Evolutionary conservation across 2,888 invertebrate genomes (phyloP).

Genomic region (Himalopsyche kuldschensis): DNA sequence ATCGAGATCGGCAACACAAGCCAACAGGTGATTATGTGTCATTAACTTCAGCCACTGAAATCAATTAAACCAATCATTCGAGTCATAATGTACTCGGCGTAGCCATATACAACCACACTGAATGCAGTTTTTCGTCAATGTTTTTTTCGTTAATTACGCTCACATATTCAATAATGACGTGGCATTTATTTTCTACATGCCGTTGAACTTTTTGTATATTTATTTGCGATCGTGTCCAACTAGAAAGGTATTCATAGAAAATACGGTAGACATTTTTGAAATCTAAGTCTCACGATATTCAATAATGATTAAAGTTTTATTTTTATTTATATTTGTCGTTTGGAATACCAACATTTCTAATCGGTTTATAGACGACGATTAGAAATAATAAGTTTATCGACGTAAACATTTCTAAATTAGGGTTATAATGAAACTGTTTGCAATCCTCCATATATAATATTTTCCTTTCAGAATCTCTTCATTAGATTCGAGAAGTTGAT

Average conservation of each 20-base stretch:
- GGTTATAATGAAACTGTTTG: no score
- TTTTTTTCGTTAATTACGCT: neutral
- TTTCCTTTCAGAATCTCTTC: no score
- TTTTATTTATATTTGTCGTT: no score
- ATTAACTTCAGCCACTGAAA: slow-evolving; percentile 1
- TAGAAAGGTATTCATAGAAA: neutral
- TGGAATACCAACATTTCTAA: no score
- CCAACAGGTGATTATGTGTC: slow-evolving; percentile 18
- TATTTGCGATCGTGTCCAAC: neutral
- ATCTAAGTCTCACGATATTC: no score
- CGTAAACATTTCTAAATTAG: no score
- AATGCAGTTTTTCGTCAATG: neutral
- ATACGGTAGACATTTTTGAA: neutral
- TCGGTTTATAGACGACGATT: no score
- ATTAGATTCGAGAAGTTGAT: no score
- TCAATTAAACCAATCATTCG: slow-evolving; percentile 7
- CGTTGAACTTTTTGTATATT: neutral
- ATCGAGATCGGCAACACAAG: neutral
- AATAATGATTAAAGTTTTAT: no score
- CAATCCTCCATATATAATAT: no score
- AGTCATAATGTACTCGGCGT: neutral
- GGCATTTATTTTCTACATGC: neutral
- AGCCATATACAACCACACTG: neutral
- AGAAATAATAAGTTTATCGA: no score
- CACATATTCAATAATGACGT: neutral